These are phyloP conservation scores for Pipa parva DNA, from an alignment of 2,113 vertebrate species.

Conservation along the genomic window DNA sequence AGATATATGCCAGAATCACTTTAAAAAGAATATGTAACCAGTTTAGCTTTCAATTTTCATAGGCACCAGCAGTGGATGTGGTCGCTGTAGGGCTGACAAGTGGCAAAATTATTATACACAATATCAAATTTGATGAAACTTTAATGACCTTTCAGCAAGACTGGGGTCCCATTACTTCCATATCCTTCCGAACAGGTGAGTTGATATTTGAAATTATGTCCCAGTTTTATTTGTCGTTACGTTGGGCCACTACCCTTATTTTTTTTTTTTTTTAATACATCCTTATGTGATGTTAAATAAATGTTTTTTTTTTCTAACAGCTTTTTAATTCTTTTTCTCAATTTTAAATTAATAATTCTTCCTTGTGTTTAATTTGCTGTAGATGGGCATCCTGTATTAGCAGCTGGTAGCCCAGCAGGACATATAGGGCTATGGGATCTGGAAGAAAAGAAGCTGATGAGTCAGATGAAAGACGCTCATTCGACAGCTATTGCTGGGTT, in stretches of 20 bases:
- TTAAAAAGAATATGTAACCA: too few species aligned
- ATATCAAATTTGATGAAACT: slow-evolving; percentile 87
- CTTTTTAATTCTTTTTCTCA: too few species aligned
- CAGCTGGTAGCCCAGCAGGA: slow-evolving; percentile 84
- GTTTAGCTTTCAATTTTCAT: too few species aligned
- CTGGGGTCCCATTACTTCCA: slow-evolving; percentile 88
- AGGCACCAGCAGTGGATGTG: slow-evolving; percentile 93
- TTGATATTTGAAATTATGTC: too few species aligned
- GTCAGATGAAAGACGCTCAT: slow-evolving; percentile 85
- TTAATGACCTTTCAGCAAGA: slow-evolving; percentile 94
- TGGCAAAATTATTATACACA: slow-evolving; percentile 85
- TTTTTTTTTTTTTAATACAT: too few species aligned
- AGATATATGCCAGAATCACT: too few species aligned
- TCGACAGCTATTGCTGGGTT: slow-evolving; percentile 78
- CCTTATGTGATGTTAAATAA: too few species aligned
- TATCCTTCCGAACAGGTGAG: slow-evolving; percentile 91
- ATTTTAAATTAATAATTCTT: too few species aligned
- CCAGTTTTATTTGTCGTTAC: too few species aligned
- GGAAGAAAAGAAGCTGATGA: slow-evolving; percentile 77
- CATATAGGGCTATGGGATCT: slow-evolving; percentile 95
- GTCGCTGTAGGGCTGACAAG: slow-evolving; percentile 79
- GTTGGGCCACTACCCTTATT: too few species aligned
- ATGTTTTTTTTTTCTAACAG: too few species aligned
- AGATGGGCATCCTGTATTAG: slow-evolving; percentile 90
- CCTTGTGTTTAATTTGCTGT: slow-evolving; percentile 11